Evolutionary conservation across 2,113 vertebrate species (phyloP), one percentile per base, ranked within the genome.

Genomic region (Alethe diademata): DNA sequence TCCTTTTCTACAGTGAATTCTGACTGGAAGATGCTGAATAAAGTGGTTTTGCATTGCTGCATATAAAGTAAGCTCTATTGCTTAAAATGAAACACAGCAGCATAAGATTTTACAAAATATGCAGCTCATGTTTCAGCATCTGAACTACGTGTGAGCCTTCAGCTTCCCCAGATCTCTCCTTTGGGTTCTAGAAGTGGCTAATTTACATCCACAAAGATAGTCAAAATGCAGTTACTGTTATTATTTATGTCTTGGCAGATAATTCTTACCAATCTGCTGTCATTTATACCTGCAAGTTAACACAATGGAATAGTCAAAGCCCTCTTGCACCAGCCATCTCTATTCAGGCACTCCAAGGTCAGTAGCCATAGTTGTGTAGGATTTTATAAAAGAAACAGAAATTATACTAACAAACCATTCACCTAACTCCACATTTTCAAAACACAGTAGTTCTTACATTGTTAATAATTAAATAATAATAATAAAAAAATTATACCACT

Each of bases 1-100:
- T 96, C 86, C 73, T 92, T 86, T 87, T 92, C 82, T 95, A 96
- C 76, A 95, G 93, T 93, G 85, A 94, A 82, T 95, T 93, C 83
- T 84, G 88, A 93, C 43, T 91, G 64, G 73, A 83, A 90, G 81
- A 94, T 94, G 71, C 88, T 83, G 42, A 95, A 80, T 36, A 23
- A 88, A 92, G 66, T 75, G 47, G 50, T 53, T 78, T 78, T 80
- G 61, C 50, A 70, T 47, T 78, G 54, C 79, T 84, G 93, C 75
- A 88, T 65, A 92, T 29, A 19, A 88, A 85, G 82, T 79, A 6
- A 93, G 91, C 42, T 65, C 93, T 61, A 23, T 2, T 87, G 65
- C 80, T 91, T 69, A 23, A 42, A 69, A 69, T 42, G 50, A 89
- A 92, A 85, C 38, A 38, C 20, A 89, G 42, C 47, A 79, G 53